phyloP scores from a whole-genome alignment of 2,113 vertebrate species.

The Scopus umbretta region DNA sequence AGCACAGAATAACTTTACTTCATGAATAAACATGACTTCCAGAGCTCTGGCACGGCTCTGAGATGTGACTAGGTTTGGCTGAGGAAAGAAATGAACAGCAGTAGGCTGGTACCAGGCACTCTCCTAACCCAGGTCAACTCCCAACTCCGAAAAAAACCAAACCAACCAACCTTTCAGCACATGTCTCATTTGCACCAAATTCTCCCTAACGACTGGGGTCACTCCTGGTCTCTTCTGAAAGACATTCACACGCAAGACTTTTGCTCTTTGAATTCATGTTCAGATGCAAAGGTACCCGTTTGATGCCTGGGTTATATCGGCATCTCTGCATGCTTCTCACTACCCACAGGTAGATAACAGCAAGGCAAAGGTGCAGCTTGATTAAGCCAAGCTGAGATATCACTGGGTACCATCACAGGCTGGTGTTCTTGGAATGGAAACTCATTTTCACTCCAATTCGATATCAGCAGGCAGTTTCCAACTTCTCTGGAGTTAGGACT shows the following conservation, averaged over 20 bases:
- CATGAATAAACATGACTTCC: slow-evolving; percentile 19
- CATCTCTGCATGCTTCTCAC: not conserved
- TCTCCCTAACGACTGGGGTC: not conserved
- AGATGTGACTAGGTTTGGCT: not conserved
- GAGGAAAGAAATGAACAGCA: not conserved
- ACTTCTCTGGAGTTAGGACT: not conserved
- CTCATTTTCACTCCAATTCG: not conserved
- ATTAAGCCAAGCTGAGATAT: not conserved
- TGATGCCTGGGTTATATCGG: not conserved
- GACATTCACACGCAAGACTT: not conserved
- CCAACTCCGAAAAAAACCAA: not conserved
- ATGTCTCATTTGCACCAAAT: not conserved
- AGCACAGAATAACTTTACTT: not conserved
- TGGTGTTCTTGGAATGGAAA: not conserved
- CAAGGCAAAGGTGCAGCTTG: not conserved
- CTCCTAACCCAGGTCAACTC: not conserved
- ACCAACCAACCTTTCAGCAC: not conserved
- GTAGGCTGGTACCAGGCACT: not conserved
- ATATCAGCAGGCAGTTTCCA: not conserved
- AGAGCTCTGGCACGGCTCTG: not conserved
- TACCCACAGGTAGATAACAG: not conserved
- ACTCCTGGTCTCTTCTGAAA: not conserved
- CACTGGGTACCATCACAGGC: not conserved
- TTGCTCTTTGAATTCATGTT: not conserved
- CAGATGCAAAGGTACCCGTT: not conserved